These are phyloP conservation scores for Danio choprae DNA, from an alignment of 2,797 vertebrate species.

Conservation along the genomic window DNA sequence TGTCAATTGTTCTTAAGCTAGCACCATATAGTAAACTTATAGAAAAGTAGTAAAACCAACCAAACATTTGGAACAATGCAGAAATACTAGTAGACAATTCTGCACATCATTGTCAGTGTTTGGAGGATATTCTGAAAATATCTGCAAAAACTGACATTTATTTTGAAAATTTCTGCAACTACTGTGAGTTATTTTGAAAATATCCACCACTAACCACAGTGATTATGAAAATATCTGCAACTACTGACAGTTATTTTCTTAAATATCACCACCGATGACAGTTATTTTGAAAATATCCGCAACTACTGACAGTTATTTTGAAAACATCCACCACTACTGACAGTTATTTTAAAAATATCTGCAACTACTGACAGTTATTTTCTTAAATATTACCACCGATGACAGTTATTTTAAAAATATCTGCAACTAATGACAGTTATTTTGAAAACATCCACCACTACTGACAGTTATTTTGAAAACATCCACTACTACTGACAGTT, in stretches of 20 bases:
- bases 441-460: no score
- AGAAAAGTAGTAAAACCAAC: neutral
- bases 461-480: neutral
- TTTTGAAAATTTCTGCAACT: no score
- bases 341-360: no score
- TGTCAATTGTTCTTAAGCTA: no score
- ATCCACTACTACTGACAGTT: neutral
- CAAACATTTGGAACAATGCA: neutral
- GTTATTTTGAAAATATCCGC: neutral
- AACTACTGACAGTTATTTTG: neutral
- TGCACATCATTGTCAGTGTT: neutral
- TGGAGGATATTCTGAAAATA: no score
- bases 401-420: neutral
- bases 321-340: no score
- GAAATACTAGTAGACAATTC: neutral
- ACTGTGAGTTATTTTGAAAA: no score
- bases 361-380: neutral
- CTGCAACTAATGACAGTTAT: neutral
- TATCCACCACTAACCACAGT: no score
- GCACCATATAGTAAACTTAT: no score
- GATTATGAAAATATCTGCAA: neutral
- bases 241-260: neutral
- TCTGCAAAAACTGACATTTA: no score
- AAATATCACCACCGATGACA: accelerated
- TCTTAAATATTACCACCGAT: no score